Evolutionary conservation across 2,113 vertebrate species (phyloP), one percentile per base, ranked within the genome.

Genomic region (Orycteropus afer): DNA sequence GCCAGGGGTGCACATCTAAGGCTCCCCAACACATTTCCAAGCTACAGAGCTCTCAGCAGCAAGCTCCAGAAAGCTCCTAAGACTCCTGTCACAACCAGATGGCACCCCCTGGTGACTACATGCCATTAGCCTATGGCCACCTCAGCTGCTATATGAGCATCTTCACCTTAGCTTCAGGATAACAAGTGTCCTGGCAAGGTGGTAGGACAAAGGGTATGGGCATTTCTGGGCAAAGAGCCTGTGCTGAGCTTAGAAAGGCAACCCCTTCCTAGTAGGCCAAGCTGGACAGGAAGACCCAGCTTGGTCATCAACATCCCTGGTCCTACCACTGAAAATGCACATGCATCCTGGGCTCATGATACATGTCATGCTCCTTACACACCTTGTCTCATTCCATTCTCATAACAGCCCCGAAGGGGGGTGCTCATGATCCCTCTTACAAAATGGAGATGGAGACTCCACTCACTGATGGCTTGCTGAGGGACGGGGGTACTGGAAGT

Each of bases 261-360:
- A 61, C 42, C 1, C n/a, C 2, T 0, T 9, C 18, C 1, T 5
- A 77, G 69, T 10, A 84, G 63, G 47, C 23, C 10, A 22, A 65
- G 51, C 37, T 37, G 34, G 71, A 73, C 74, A 27, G 0, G 7
- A 47, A 86, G 40, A 23, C 34, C 47, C 51, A 63, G 67, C 57
- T 47, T 45, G 63, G 40, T 13, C 4, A 4, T 47, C 53, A 42
- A 13, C 7, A 32, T 37, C 71, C 49, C 47, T 32, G 42, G 27
- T 42, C 51, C 80, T 18, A 23, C 53, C 42, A 42, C 83, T 37
- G 47, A 29, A 7, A 47, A 40, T 93, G 76, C 4, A 89, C 59
- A 47, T 10, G 29, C 25, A 49, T 23, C 17, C 25, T 6, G 29
- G 67, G 27, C 71, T 74, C 22, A 8, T 4, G 18, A 13, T 0